phyloP scores from a whole-genome alignment of 2,113 vertebrate species.

The Psilopsiagon aurifrons region DNA sequence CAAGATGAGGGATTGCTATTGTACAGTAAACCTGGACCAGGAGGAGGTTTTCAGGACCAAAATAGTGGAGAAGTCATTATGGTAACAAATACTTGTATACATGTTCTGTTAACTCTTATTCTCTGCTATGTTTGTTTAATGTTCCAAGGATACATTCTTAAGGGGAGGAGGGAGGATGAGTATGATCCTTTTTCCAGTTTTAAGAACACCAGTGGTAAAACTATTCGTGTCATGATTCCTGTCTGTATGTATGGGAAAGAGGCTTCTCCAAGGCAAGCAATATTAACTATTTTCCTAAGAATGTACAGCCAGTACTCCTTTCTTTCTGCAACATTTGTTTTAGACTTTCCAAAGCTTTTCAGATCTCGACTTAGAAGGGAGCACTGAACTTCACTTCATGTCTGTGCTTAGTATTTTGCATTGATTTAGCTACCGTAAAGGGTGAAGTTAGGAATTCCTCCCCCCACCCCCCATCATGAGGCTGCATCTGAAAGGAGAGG shows the following conservation, averaged over 20 bases:
- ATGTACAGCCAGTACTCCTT: not conserved
- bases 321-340: not conserved
- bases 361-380: not conserved
- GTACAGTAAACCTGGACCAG: constrained; percentile 98
- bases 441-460: not conserved
- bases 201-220: not conserved
- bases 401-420: not conserved
- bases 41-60: constrained; percentile 99
- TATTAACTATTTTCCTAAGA: not conserved
- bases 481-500: not conserved
- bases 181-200: not conserved
- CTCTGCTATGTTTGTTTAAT: not conserved
- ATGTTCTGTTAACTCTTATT: not conserved
- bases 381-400: not conserved
- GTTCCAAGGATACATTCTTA: not conserved
- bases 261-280: not conserved
- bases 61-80: constrained; percentile 94
- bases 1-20: constrained; percentile 97
- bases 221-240: not conserved
- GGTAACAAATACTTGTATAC: constrained; percentile 61
- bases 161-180: not conserved
- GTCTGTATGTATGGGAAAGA: not conserved
- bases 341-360: not conserved
- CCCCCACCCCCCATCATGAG: not conserved
- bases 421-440: not conserved